Evolutionary conservation across 2,888 invertebrate genomes (phyloP), one percentile per base, ranked within the genome.

Genomic region (Tetheella fluctuosa): DNA sequence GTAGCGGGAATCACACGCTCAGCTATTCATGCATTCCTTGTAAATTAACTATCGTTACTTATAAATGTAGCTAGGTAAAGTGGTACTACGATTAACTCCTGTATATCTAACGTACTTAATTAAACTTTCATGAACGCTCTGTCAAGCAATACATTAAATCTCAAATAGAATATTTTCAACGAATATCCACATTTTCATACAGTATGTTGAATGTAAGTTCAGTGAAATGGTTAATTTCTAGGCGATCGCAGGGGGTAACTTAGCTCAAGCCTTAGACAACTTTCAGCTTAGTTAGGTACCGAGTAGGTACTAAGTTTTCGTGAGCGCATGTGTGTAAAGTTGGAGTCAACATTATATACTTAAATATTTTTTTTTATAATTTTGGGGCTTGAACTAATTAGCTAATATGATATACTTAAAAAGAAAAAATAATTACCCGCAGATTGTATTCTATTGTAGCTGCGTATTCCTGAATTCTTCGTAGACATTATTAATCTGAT

Each of bases 11-110:
- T 81, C 80, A 76, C 76, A 77, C 77, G 65, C 79, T 80, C 76
- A 77, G 77, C 78, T 78, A 82, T 85, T 84, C 80, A 84, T 81
- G 77, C 80, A 81, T 81, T 81, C 80, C 78, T 81, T 76, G 76
- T 76, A 77, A 81, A 81, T 82, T 83, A 82, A 82, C 81, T 78
- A 76, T 75, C 71, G 69, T 69, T 73, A 64, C 71, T 73, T 68
- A 69, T 30, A 42, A 53, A 42, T 37, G 55, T 64, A 58, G 63
- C 64, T 63, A 62, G 62, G 61, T 59, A 63, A 70, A 74, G 69
- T 71, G 65, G 64, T 59, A n/a, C n/a, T n/a, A 61, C 68, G 65
- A 69, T 69, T 71, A 71, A 76, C 63, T 65, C 30, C 61, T 67
- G 62, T 61, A 70, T 70, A 68, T 60, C 58, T 60, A 2, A 17